These are phyloP conservation scores for Standfussiana lucernea DNA, from an alignment of 2,888 invertebrate species.

Conservation along the genomic window DNA sequence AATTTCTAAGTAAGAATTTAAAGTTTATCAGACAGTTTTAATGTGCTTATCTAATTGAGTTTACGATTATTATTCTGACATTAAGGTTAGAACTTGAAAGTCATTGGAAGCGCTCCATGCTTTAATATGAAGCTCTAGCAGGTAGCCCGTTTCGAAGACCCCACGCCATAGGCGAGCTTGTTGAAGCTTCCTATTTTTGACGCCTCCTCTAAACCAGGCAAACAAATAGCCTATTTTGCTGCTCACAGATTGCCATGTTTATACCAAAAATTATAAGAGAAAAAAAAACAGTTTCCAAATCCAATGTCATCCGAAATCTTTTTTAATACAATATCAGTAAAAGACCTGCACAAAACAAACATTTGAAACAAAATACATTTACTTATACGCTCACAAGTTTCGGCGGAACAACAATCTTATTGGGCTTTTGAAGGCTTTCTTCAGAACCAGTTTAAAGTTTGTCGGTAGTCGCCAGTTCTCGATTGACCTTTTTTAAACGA, in stretches of 20 bases:
- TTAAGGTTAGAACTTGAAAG: neutral
- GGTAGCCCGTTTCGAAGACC: neutral
- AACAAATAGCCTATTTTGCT: neutral
- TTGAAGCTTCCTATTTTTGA: neutral
- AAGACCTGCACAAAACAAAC: slow-evolving; percentile 40
- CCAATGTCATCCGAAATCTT: slow-evolving; percentile 36
- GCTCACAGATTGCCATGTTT: neutral
- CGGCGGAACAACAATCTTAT: slow-evolving; percentile 70
- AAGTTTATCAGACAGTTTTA: slow-evolving; percentile 13
- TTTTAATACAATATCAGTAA: slow-evolving; percentile 26
- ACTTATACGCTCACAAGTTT: slow-evolving; percentile 65
- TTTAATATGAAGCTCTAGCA: neutral
- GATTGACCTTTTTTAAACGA: slow-evolving; percentile 76
- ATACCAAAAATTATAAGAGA: neutral
- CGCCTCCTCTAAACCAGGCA: neutral
- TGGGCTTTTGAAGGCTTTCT: slow-evolving; percentile 74
- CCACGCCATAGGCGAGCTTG: neutral
- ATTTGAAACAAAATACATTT: slow-evolving; percentile 62
- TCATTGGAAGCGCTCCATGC: neutral
- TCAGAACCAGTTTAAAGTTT: slow-evolving; percentile 77
- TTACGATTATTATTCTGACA: neutral
- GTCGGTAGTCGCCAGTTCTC: slow-evolving; percentile 65
- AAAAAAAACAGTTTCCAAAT: slow-evolving; percentile 4
- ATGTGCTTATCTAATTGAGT: slow-evolving; percentile 12
- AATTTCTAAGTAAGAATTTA: slow-evolving; percentile 1